phyloP scores from a whole-genome alignment of 2,888 invertebrate genomes.

The Lasioglossum marginatum region DNA sequence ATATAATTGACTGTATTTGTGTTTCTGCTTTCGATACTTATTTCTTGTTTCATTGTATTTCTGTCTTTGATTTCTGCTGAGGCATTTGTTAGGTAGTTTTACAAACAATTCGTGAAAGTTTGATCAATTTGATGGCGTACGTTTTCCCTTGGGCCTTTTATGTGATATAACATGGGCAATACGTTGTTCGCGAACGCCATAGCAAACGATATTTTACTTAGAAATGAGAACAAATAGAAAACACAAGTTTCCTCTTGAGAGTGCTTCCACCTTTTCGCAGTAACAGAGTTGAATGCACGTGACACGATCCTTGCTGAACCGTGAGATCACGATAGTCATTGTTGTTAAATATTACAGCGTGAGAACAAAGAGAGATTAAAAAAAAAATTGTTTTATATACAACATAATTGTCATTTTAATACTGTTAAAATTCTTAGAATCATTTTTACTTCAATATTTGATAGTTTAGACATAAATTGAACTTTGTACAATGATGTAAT shows the following conservation, averaged over 20 bases:
- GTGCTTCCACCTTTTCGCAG: conserved; percentile 65
- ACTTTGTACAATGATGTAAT: not conserved
- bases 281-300: conserved; percentile 62
- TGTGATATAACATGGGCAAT: not conserved
- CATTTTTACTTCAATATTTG: too few relatives aligned
- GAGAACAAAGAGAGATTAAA: not conserved
- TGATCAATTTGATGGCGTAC: not conserved
- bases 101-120: not conserved
- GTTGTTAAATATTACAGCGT: not conserved
- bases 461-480: not conserved
- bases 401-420: too few relatives aligned
- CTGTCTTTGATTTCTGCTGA: not conserved
- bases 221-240: conserved; percentile 66
- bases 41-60: not conserved
- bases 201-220: conserved; percentile 64
- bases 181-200: conserved; percentile 45
- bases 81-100: not conserved
- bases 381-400: not conserved
- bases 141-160: not conserved
- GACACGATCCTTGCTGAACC: conserved; percentile 51
- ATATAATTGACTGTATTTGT: not conserved
- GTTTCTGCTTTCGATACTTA: not conserved
- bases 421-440: too few relatives aligned
- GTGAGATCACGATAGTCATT: conserved; percentile 49
- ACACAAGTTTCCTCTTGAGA: conserved; percentile 54